Evolutionary conservation across 2,113 vertebrate genomes (phyloP).

Genomic region (Crocuta crocuta): DNA sequence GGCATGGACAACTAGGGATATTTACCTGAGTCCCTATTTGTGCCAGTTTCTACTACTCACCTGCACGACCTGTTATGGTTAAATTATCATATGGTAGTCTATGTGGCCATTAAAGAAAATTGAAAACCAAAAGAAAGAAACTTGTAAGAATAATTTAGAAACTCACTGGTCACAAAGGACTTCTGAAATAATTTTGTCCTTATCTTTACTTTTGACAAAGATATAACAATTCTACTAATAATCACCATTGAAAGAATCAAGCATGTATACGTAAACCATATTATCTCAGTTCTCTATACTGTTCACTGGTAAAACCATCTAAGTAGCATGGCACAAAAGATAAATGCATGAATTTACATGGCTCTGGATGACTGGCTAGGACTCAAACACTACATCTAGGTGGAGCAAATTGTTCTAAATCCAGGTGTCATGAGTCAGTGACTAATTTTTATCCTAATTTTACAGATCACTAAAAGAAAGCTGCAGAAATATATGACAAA

Average conservation of each 20-base stretch:
- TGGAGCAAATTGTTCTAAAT: no score
- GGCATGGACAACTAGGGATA: no score
- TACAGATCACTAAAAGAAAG: no score
- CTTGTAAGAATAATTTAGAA: background rate
- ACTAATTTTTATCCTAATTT: no score
- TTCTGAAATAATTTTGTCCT: background rate
- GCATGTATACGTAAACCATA: background rate
- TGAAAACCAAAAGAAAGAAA: background rate
- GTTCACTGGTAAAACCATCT: no score
- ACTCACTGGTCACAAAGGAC: background rate
- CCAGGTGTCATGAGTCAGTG: no score
- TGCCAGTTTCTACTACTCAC: background rate
- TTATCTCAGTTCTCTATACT: background rate
- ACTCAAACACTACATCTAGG: no score
- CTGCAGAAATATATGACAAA: no score
- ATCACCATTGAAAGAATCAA: background rate
- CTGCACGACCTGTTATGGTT: no score
- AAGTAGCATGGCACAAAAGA: background rate
- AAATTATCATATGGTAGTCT: background rate
- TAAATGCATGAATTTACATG: background rate
- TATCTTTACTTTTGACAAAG: background rate
- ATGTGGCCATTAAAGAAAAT: background rate
- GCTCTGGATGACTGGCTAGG: no score
- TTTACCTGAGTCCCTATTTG: no score
- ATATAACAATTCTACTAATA: background rate